A percentile compares a stretch with the other conserved stretches of the same genome.
These are phyloP conservation scores for Pocillopora damicornis DNA, from an alignment of 64 coral and sea anemone species.

Conservation along the genomic window DNA sequence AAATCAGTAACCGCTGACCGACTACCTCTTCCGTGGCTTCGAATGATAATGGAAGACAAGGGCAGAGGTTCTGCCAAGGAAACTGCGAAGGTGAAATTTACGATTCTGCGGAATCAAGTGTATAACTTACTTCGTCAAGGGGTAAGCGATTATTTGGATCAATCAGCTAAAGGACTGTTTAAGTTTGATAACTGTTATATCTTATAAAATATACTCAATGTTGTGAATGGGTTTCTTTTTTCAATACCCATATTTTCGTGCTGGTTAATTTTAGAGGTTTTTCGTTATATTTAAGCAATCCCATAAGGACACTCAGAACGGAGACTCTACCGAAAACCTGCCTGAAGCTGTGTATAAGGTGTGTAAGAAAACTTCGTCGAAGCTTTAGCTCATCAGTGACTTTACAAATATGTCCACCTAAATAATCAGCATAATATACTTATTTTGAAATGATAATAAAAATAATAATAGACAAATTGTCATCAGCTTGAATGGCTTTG, in stretches of 20 bases:
- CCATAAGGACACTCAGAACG: slow-evolving; percentile 59
- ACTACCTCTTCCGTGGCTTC: not conserved
- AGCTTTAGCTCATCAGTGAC: not conserved
- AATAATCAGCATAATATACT: too few species aligned
- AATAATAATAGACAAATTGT: too few species aligned
- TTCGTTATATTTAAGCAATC: slow-evolving; percentile 39
- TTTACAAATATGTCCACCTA: too few species aligned
- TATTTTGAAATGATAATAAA: too few species aligned
- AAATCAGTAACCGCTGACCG: not conserved
- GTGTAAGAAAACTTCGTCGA: not conserved
- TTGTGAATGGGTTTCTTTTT: too few species aligned
- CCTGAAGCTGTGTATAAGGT: slow-evolving; percentile 85
- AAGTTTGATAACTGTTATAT: not conserved
- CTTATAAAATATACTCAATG: not conserved
- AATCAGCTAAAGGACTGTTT: not conserved
- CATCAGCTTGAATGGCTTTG: not conserved
- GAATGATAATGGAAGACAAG: not conserved
- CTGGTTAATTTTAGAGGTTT: not conserved
- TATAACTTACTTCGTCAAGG: slow-evolving; percentile 71
- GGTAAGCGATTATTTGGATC: slow-evolving; percentile 42
- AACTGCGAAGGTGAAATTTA: not conserved
- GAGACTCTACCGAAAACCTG: slow-evolving; percentile 56
- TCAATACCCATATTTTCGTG: not conserved
- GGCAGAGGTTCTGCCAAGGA: not conserved
- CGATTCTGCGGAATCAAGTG: slow-evolving; percentile 72